These are phyloP conservation scores for Lagocephalus sceleratus DNA, from an alignment of 2,797 vertebrate species.

Conservation along the genomic window DNA sequence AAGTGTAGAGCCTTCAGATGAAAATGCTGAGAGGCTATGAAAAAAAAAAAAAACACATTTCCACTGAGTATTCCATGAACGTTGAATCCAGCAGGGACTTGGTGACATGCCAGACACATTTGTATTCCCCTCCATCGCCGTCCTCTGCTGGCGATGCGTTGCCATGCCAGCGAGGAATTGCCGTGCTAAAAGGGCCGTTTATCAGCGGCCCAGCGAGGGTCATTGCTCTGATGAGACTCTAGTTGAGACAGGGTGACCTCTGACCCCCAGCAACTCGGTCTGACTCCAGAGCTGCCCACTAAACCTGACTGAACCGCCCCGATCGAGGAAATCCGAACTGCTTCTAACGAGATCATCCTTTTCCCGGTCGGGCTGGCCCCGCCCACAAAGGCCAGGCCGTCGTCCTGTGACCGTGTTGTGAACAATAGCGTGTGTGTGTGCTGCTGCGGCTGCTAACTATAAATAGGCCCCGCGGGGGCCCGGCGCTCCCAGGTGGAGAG, in stretches of 20 bases:
- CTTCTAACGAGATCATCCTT: constrained; percentile 2
- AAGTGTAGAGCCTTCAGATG: constrained; percentile 6
- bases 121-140: constrained; percentile 27
- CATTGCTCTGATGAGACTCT: constrained; percentile 7
- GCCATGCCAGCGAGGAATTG: constrained; percentile 22
- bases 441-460: constrained; percentile 51
- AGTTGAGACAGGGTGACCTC: constrained; percentile 31
- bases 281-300: background rate
- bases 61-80: background rate
- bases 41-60: background rate
- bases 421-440: constrained; percentile 50
- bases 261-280: constrained; percentile 12
- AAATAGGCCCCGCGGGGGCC: constrained; percentile 59
- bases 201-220: constrained; percentile 14
- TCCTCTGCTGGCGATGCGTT: constrained; percentile 19
- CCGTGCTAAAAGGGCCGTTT: background rate
- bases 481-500: constrained; percentile 61
- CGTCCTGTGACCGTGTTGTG: constrained; percentile 42
- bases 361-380: constrained; percentile 6
- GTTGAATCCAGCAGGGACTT: constrained; percentile 5
- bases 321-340: background rate
- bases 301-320: background rate
- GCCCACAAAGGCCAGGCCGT: constrained; percentile 9
- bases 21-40: background rate
- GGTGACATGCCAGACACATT: constrained; percentile 5